Percentiles rank a stretch among this genome's conserved stretches.
These are phyloP conservation scores for Helarctos malayanus DNA, from an alignment of 2,797 vertebrate genomes.

Conservation along the genomic window DNA sequence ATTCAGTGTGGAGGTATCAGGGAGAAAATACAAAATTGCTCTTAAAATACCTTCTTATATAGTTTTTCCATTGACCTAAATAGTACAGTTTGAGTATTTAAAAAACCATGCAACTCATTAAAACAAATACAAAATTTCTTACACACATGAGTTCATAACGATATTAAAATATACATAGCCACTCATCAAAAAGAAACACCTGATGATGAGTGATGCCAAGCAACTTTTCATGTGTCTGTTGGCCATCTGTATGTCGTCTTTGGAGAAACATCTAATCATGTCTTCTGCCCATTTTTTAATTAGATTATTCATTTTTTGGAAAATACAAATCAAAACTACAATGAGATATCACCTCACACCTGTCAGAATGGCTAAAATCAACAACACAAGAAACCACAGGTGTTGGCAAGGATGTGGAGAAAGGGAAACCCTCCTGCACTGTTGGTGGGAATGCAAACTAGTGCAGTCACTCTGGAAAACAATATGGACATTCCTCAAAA, in stretches of 20 bases:
- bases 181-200: background rate
- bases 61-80: background rate
- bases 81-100: background rate
- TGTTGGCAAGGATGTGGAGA: background rate
- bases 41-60: background rate
- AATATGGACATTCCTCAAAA: background rate
- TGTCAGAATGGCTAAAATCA: background rate
- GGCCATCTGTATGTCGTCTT: background rate
- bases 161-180: background rate
- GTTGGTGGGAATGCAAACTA: background rate
- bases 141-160: background rate
- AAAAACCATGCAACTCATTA: background rate
- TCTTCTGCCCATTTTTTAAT: background rate
- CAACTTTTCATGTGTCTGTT: background rate
- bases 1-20: background rate
- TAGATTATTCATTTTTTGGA: background rate
- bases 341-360: background rate
- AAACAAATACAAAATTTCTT: background rate
- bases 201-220: background rate
- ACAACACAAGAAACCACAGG: background rate
- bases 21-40: constrained; percentile 3
- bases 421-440: background rate
- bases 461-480: background rate
- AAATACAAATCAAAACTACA: background rate
- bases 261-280: background rate